Evolutionary conservation across 2,888 invertebrate species (phyloP), one percentile per base, ranked within the genome.

Genomic region (Xestobium rufovillosum): DNA sequence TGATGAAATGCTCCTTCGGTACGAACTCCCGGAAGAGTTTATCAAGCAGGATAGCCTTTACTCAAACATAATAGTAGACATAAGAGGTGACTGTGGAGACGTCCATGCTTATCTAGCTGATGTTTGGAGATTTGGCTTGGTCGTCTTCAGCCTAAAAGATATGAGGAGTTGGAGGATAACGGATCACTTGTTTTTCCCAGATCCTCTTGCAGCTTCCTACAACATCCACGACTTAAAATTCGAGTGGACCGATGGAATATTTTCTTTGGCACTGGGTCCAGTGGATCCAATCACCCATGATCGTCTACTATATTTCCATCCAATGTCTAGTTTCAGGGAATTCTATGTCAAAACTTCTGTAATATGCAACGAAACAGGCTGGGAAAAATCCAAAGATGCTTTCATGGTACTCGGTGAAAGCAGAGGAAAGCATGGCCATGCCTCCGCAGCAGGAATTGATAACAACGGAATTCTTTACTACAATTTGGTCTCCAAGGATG

Each of bases 171-270:
- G 80, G 76, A 67, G 78, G 57, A 59, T 88, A 48, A 72, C 76
- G 60, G 67, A 84, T 67, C 76, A 83, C 60, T 70, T 69, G 23
- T 88, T 77, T 66, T 78, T 70, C 53, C 83, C 83, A 0, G 83
- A 83, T 51, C 84, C 84, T 0, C 53, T 83, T 1, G 80, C 83
- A 1, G 75, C 84, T 1, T 77, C 80, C 49, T 88, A 80, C 53
- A 78, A 80, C 38, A 64, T 87, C 1, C 81, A 83, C 43, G 83
- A 80, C 2, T 54, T 85, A 0, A 79, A 80, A 44, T 88, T 86
- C 54, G 81, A 85, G 53, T 88, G 86, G 87, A 70, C 81, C 4
- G 87, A 87, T 54, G 87, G 87, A 0, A 72, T 87, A 13, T 85
- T 87, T 53, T 84, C 84, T 0, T 63, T 85, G 47, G 76, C 84